Evolutionary conservation across 1,140 invertebrate species (phyloP), one percentile per base, ranked within the genome.

Genomic region (Linepithema humile): DNA sequence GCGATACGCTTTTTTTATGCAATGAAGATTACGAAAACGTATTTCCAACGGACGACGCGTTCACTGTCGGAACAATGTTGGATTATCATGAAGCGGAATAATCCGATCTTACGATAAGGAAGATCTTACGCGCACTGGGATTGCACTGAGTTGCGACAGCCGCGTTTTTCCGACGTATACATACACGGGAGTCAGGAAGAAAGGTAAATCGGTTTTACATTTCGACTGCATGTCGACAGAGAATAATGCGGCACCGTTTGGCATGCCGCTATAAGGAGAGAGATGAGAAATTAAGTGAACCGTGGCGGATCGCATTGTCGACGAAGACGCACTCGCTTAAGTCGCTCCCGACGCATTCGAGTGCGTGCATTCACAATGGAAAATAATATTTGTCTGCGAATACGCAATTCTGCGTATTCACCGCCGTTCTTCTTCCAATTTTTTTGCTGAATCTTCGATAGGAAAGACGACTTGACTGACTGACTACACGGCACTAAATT

Each of bases 241-340:
- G 83, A 85, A 74, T 88, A 88, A 88, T 88, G 72, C 72, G 74
- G 85, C 78, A 72, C 69, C 72, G 72, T 85, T 53, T 9, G 85
- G 75, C 59, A 32, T 82, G 57, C 32, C 55, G 87, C 29, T 64
- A 26, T 10, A 59, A 67, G 55, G 29, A 4, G 10, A 87, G 86
- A 88, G 75, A 88, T 88, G 86, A 89, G 88, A 88, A 86, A 89
- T 89, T 89, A 89, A 89, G 87, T 80, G 88, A 89, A 89, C 88
- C 88, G 88, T 89, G 69, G 74, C 55, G 73, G 87, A 89, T 89
- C 86, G 86, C 69, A 85, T 88, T 83, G 77, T 53, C 83, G 78
- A 65, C 48, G 82, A 65, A 85, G 84, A 77, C 74, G 84, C 57
- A 72, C 73, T 48, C 78, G 87, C 38, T 88, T 89, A 89, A 89